Percentiles rank a stretch among this genome's conserved stretches.
These are phyloP conservation scores for Thaumetopoea pityocampa DNA, from an alignment of 1,140 invertebrate species.

Conservation along the genomic window DNA sequence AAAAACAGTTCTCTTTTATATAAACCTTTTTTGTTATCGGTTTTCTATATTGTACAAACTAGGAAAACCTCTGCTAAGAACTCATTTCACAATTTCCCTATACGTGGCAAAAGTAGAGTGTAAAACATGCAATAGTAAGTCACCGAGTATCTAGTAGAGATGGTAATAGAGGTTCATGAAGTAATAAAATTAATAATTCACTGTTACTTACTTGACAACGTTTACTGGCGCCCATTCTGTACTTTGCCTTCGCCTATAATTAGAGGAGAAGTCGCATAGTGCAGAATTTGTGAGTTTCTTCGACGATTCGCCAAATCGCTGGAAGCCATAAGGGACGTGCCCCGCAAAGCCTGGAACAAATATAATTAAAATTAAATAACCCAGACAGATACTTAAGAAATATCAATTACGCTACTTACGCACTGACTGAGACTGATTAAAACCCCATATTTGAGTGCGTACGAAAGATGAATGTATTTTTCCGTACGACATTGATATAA, in stretches of 20 bases:
- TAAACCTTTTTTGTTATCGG: no score
- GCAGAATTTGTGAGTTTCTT: constrained; percentile 79
- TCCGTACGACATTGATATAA: constrained; percentile 50
- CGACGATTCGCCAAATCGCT: constrained; percentile 79
- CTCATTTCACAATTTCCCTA: no score
- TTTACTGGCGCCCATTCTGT: constrained; percentile 83
- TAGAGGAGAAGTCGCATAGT: constrained; percentile 82
- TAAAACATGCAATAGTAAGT: no score
- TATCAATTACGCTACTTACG: constrained; percentile 44
- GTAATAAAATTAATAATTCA: no score
- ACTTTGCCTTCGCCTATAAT: constrained; percentile 80
- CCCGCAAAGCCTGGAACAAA: constrained; percentile 77
- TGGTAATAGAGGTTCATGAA: no score
- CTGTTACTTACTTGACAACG: constrained; percentile 65
- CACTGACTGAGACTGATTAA: constrained; percentile 53
- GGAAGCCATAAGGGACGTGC: constrained; percentile 81
- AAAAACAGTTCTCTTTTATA: no score
- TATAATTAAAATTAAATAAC: background rate
- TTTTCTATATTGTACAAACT: no score
- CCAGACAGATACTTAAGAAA: background rate
- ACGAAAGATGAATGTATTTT: constrained; percentile 64
- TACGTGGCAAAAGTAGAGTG: no score
- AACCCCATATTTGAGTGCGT: constrained; percentile 66
- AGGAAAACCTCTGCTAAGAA: no score
- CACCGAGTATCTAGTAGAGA: no score